Conservation (phyloP, 2,888 invertebrate species). For the Unio delphinus region DNA sequence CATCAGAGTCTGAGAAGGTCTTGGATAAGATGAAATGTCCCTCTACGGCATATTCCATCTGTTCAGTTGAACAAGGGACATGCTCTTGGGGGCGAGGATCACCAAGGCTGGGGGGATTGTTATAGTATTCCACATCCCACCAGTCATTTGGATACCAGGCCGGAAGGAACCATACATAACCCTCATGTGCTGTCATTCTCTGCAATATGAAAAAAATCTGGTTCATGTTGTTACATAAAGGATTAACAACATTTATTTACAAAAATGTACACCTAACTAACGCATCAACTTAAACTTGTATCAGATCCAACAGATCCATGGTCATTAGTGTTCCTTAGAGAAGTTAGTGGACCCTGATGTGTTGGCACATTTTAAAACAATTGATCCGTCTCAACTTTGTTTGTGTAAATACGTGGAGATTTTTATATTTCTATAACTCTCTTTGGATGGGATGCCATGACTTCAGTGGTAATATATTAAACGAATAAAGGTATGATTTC, state of each 20-base stretch:
- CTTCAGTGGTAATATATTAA: too few relatives aligned
- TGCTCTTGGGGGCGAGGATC: slow-evolving; percentile 67
- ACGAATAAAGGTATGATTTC: too few relatives aligned
- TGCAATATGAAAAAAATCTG: slow-evolving; percentile 31
- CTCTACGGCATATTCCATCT: slow-evolving; percentile 79
- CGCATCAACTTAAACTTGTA: too few relatives aligned
- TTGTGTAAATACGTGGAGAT: too few relatives aligned
- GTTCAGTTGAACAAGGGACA: slow-evolving; percentile 77
- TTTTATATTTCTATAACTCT: too few relatives aligned
- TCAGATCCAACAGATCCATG: too few relatives aligned
- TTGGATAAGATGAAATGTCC: slow-evolving; percentile 83
- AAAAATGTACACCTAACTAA: too few relatives aligned
- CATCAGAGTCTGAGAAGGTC: slow-evolving; percentile 78
- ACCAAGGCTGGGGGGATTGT: slow-evolving; percentile 45
- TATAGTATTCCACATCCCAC: slow-evolving; percentile 76
- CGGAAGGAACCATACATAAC: slow-evolving; percentile 91
- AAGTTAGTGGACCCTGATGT: too few relatives aligned
- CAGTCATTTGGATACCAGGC: slow-evolving; percentile 77
- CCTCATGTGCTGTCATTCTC: slow-evolving; percentile 74
- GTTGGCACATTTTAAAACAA: too few relatives aligned
- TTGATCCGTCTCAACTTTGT: too few relatives aligned
- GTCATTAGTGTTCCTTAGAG: too few relatives aligned
- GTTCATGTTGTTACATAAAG: not conserved
- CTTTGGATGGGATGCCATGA: too few relatives aligned
- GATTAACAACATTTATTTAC: not conserved